Evolutionary conservation across 2,797 vertebrate genomes (phyloP).

Genomic region (Betta splendens): DNA sequence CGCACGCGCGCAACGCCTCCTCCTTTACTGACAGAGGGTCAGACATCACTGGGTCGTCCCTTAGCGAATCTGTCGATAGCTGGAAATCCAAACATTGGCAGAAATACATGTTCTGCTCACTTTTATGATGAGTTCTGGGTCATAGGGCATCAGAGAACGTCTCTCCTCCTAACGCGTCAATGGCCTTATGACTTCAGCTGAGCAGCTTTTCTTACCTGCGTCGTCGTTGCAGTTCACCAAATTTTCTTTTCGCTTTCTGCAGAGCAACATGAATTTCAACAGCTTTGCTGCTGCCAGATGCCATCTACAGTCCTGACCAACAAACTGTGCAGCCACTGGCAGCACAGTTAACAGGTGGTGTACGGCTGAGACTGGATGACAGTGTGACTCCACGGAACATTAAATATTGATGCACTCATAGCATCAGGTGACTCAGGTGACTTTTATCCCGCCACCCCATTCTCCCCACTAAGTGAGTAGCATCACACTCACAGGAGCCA

Average conservation of each 20-base stretch:
- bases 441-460: background rate
- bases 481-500: background rate
- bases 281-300: conserved; percentile 44
- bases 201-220: conserved; percentile 69
- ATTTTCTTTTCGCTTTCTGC: conserved; percentile 76
- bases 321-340: background rate
- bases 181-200: no score
- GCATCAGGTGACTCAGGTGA: conserved; percentile 27
- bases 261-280: conserved; percentile 75
- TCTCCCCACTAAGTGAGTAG: no score
- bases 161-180: no score
- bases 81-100: no score
- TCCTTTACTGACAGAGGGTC: no score
- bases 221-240: conserved; percentile 68
- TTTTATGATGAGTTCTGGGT: no score
- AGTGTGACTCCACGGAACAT: background rate
- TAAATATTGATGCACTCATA: conserved; percentile 51
- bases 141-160: no score
- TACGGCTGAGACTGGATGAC: conserved; percentile 27
- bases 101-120: no score
- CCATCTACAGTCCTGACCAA: conserved; percentile 55
- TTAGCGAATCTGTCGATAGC: no score
- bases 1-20: no score
- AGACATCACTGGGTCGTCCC: no score
- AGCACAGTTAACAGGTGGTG: conserved; percentile 8